phyloP scores from a whole-genome alignment of 1,140 invertebrate genomes.

The Augochlora pura region DNA sequence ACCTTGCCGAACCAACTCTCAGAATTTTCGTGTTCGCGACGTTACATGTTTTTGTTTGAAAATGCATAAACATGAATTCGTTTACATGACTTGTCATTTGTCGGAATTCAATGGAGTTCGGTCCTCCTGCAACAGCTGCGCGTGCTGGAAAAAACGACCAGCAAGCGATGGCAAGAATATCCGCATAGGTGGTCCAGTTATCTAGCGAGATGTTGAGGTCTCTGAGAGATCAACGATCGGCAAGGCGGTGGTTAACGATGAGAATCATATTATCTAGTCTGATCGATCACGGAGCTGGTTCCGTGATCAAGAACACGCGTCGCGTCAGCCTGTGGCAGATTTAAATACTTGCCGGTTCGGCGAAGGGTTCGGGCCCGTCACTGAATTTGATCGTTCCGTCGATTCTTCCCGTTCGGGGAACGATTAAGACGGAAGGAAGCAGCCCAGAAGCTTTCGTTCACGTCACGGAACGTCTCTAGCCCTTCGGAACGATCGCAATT shows the following conservation, averaged over 20 bases:
- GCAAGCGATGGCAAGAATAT: too few relatives aligned
- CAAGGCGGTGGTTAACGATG: not conserved
- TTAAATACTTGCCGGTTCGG: not conserved
- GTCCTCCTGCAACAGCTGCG: too few relatives aligned
- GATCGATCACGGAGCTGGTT: not conserved
- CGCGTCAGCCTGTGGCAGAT: not conserved
- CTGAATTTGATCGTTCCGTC: conserved; percentile 1
- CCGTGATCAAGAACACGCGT: not conserved
- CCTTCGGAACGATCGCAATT: not conserved
- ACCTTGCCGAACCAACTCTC: too few relatives aligned
- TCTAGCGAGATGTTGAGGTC: too few relatives aligned
- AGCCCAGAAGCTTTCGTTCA: not conserved
- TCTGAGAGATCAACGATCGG: not conserved
- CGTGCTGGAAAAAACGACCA: too few relatives aligned
- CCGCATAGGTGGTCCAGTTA: too few relatives aligned
- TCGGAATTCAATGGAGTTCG: too few relatives aligned
- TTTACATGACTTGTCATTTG: too few relatives aligned
- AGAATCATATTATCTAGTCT: not conserved
- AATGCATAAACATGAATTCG: too few relatives aligned
- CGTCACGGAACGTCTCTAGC: not conserved
- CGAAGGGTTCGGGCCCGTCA: too few relatives aligned
- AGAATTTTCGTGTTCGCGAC: too few relatives aligned
- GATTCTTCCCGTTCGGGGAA: not conserved
- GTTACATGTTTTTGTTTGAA: too few relatives aligned
- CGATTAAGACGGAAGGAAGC: not conserved